Percentiles rank a stretch among this genome's conserved stretches.
Evolutionary conservation across 2,888 invertebrate genomes (phyloP).

Genomic region (Nineta flava): DNA sequence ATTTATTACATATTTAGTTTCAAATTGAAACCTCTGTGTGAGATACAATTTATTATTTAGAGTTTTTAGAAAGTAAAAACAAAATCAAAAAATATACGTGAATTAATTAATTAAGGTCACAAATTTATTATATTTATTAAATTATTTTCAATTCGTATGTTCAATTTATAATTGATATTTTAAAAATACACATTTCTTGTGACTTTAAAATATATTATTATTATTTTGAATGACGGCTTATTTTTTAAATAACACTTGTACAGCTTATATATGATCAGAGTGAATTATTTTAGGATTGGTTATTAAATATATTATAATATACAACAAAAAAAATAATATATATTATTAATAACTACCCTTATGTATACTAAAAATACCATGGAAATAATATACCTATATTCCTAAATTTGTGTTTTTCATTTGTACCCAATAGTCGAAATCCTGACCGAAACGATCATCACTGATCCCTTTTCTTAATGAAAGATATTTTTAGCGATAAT

Average conservation of each 20-base stretch:
- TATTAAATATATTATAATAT: constrained; percentile 5
- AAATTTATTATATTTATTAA: neutral
- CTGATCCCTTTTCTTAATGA: no score
- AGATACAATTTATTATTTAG: no score
- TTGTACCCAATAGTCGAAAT: no score
- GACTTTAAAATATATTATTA: neutral
- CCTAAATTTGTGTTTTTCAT: neutral
- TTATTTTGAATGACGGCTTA: neutral
- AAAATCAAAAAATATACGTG: neutral
- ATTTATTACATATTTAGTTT: no score
- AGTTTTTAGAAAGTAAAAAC: no score
- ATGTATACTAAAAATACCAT: neutral
- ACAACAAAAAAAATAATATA: constrained; percentile 3
- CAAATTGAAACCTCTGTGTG: no score
- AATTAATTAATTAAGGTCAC: neutral
- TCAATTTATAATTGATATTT: neutral
- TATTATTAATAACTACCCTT: neutral
- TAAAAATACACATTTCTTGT: neutral
- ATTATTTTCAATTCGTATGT: neutral
- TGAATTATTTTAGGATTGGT: constrained; percentile 6
- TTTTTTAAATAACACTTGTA: constrained; percentile 6
- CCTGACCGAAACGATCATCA: no score
- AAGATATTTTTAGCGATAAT: no score
- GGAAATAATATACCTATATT: neutral
- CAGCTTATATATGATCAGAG: constrained; percentile 7